Conservation (phyloP, 2,888 invertebrate genomes). For the Incurvaria masculella region DNA sequence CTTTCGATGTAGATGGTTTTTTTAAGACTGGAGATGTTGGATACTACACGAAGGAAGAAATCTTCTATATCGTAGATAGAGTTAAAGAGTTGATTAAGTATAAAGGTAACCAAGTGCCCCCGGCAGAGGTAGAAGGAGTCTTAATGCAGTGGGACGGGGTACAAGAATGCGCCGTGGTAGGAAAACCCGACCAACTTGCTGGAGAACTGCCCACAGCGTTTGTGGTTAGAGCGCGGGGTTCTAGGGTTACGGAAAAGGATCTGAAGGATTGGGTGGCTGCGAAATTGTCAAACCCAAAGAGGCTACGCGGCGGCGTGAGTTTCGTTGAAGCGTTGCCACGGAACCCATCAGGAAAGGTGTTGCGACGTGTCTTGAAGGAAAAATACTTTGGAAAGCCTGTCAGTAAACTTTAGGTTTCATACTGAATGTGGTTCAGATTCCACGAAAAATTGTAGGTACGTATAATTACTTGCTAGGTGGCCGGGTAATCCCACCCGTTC, state of each 20-base stretch:
- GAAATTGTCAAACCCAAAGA: conserved; percentile 23
- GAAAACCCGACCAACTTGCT: conserved; percentile 58
- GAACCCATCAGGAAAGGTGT: neutral
- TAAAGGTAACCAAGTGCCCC: conserved; percentile 50
- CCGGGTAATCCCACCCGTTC: too few relatives aligned
- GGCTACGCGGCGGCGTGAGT: neutral
- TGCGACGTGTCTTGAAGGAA: neutral
- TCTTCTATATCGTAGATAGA: conserved; percentile 37
- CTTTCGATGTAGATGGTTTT: conserved; percentile 32
- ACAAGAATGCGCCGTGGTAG: conserved; percentile 68
- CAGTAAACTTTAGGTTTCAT: neutral
- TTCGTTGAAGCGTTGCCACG: neutral
- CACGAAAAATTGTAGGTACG: too few relatives aligned
- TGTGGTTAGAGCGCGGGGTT: conserved; percentile 56
- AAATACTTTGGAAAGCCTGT: neutral
- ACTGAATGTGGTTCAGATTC: too few relatives aligned
- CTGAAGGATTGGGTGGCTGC: conserved; percentile 50
- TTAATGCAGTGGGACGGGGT: conserved; percentile 62
- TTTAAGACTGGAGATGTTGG: conserved; percentile 39
- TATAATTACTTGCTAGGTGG: too few relatives aligned
- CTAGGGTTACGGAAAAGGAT: conserved; percentile 49
- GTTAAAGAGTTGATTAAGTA: conserved; percentile 41
- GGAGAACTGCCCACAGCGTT: conserved; percentile 67
- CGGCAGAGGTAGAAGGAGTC: conserved; percentile 72
- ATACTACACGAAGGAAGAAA: conserved; percentile 36